Percentiles rank a stretch among this genome's conserved stretches.
Conservation (phyloP, 2,797 vertebrate genomes). For the Protonibea diacanthus region DNA sequence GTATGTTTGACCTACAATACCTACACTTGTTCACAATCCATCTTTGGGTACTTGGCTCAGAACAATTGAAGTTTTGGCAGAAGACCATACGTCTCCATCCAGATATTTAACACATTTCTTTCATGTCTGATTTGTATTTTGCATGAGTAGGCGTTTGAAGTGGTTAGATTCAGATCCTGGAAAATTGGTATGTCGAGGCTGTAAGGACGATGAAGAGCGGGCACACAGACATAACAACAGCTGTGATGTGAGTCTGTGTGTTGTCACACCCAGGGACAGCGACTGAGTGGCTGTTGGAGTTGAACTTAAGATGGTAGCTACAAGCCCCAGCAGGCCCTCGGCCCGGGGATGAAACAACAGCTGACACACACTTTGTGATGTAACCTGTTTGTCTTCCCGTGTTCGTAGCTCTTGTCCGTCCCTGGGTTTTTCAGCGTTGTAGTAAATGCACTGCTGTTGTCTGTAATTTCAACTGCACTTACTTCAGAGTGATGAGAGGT, state of each 20-base stretch:
- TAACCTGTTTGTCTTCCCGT: slow-evolving; percentile 59
- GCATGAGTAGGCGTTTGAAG: slow-evolving; percentile 36
- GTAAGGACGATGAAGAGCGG: slow-evolving; percentile 26
- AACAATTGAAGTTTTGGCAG: slow-evolving; percentile 34
- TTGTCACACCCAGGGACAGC: slow-evolving; percentile 54
- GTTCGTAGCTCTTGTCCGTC: not conserved
- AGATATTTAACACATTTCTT: slow-evolving; percentile 46
- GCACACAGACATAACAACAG: slow-evolving; percentile 55
- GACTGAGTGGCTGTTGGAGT: slow-evolving; percentile 47
- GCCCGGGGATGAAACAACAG: slow-evolving; percentile 43
- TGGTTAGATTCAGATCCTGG: slow-evolving; percentile 36
- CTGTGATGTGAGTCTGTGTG: slow-evolving; percentile 44
- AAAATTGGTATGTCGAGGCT: slow-evolving; percentile 26
- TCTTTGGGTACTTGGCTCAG: slow-evolving; percentile 14
- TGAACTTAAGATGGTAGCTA: slow-evolving; percentile 55
- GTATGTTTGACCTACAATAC: slow-evolving; percentile 8
- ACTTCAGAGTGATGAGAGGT: slow-evolving; percentile 6
- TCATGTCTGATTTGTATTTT: slow-evolving; percentile 35
- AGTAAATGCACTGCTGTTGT: slow-evolving; percentile 1
- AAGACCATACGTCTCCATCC: slow-evolving; percentile 24
- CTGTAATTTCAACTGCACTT: slow-evolving; percentile 17
- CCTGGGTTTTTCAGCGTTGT: not conserved
- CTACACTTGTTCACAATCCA: slow-evolving; percentile 9
- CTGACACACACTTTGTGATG: slow-evolving; percentile 53
- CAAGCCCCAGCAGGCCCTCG: slow-evolving; percentile 61